These are phyloP conservation scores for Macquaria australasica DNA, from an alignment of 2,113 vertebrate genomes.

Conservation along the genomic window DNA sequence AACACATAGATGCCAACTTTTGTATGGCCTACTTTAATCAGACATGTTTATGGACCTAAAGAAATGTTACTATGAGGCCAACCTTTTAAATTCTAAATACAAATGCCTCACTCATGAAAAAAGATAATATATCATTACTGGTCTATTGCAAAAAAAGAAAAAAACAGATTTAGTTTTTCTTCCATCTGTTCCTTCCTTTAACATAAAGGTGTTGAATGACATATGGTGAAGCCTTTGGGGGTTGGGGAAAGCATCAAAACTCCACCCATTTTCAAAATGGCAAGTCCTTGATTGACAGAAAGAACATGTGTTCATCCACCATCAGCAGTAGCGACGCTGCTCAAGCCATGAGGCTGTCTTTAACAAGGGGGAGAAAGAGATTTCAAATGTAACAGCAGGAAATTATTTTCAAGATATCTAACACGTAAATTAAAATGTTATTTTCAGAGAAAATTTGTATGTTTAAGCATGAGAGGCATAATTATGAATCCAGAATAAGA, in stretches of 20 bases:
- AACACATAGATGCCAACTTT: background rate
- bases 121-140: background rate
- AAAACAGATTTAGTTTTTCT: background rate
- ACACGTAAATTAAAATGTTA: background rate
- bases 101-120: background rate
- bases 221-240: conserved; percentile 37
- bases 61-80: background rate
- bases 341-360: conserved; percentile 33
- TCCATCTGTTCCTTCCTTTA: background rate
- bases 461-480: background rate
- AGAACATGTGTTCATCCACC: conserved; percentile 64
- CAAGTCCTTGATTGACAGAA: conserved; percentile 74
- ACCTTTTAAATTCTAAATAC: background rate
- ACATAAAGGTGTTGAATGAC: conserved; percentile 40
- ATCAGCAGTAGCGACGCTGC: conserved; percentile 17
- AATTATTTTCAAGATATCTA: background rate
- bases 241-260: conserved; percentile 43
- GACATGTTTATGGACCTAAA: background rate
- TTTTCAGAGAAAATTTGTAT: background rate
- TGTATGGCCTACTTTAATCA: background rate
- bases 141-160: background rate
- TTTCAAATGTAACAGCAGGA: background rate
- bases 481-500: background rate
- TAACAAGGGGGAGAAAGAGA: background rate
- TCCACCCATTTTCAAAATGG: conserved; percentile 54